Base-by-base conservation (phyloP, 2,888 invertebrate genomes). In the Aleiodes alternator region DNA sequence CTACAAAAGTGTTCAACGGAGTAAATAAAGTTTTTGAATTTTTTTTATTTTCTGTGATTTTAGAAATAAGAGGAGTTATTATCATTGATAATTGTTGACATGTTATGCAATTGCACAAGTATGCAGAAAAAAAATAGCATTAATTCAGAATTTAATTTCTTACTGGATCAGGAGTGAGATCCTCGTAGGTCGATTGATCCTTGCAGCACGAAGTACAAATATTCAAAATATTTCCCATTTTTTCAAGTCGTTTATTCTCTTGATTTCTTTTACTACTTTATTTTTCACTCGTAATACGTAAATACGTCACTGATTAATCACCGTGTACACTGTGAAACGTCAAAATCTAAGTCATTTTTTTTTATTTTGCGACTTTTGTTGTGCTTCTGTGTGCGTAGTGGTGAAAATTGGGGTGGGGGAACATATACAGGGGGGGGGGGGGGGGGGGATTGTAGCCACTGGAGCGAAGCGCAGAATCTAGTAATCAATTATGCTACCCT, bases 131-230 rank as follows among this genome's bases (percentile, higher is more conserved):
- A 55, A 29, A 71, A 9, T 3, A 2, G 34, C 6, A 34, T 4
- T 6, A 34, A 34, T 34, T 3, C 34, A 3, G 29, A 72, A 31
- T 34, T 43, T n/a, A 7, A 23, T 23, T 43, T 51, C 91, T 91
- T 91, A 93, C 93, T 84, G 90, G 88, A 86, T 93, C 92, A 76
- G 93, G 93, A 73, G 92, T 92, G 73, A 91, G 85, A 59, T 92
- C 90, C 76, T 92, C 92, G 55, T 85, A 86, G n/a, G 92, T 89
- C 73, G 92, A 90, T 72, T 92, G 91, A 79, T 91, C 91, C 85
- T 85, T 91, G 86, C 91, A 92, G 85, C 93, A 93, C 59, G 91
- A 92, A 68, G 88, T 87, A 76, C 92, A 90, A 69, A 92, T 82
- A 74, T 92, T 38, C 66, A 73, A n/a, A 50, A 73, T 8, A 56